Base-by-base conservation (phyloP, 2,888 invertebrate genomes). In the Xestia ashworthii region DNA sequence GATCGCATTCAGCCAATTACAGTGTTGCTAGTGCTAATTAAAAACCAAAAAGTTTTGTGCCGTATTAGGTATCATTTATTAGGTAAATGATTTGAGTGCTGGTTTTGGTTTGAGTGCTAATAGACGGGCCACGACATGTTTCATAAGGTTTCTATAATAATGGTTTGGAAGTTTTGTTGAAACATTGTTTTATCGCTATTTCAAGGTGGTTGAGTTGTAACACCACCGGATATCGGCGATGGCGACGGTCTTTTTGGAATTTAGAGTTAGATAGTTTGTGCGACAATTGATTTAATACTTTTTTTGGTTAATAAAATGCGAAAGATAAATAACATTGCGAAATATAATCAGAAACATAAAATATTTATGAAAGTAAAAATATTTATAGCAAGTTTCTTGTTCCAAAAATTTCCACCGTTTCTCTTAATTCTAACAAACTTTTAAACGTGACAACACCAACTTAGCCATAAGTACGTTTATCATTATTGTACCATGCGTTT, bases 101-200 rank as follows among this genome's bases (percentile, higher is more conserved):
- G 81, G 90, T 89, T 88, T 85, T 85, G 87, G 86, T 86, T 88
- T 80, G 85, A n/a, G 74, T 87, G 94, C 81, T 95, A 95, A 95
- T 89, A 81, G 87, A 68, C 44, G 76, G 62, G 76, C 75, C 93
- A 92, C 92, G 93, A 85, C 75, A 32, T n/a, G 89, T 94, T 94
- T 92, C 92, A 88, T 92, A 91, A 93, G 91, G 84, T 87, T 86
- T 90, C 87, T 65, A 44, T 44, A 90, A 92, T 93, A 91, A 92
- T 92, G 89, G 87, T 80, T 76, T 82, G 71, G 58, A 46, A 70
- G 84, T 71, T 76, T 81, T 90, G 86, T 85, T 85, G 67, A 74
- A 80, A 73, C 53, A 81, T 83, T 81, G 80, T 81, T 88, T 87
- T 88, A 87, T 86, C 76, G 76, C 32, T 65, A 76, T n/a, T 19